phyloP scores from a whole-genome alignment of 2,888 invertebrate genomes.

The Arrhopalites spinosus region DNA sequence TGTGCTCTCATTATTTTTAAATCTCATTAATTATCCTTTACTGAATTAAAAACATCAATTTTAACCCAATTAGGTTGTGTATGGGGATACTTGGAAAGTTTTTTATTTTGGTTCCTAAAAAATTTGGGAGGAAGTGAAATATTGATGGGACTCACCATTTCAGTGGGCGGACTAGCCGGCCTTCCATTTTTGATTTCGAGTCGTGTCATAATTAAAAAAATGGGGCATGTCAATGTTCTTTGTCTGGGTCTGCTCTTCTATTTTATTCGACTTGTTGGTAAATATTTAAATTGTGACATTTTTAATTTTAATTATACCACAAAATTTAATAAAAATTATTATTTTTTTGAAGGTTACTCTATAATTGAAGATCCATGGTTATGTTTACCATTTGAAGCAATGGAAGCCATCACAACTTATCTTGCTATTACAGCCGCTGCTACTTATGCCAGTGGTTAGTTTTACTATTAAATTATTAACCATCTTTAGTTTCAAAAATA shows the following conservation, averaged over 20 bases:
- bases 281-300: slow-evolving; percentile 49
- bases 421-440: slow-evolving; percentile 77
- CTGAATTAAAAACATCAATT: no score
- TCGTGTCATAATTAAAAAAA: slow-evolving; percentile 71
- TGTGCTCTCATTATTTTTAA: not conserved
- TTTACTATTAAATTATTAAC: no score
- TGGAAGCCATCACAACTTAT: slow-evolving; percentile 66
- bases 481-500: no score
- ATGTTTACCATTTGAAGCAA: slow-evolving; percentile 74
- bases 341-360: slow-evolving; percentile 69
- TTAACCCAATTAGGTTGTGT: slow-evolving; percentile 67
- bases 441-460: slow-evolving; percentile 66
- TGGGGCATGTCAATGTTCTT: slow-evolving; percentile 77
- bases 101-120: slow-evolving; percentile 78
- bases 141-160: slow-evolving; percentile 80
- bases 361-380: slow-evolving; percentile 77
- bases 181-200: slow-evolving; percentile 75
- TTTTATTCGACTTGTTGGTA: slow-evolving; percentile 72
- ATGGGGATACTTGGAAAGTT: slow-evolving; percentile 81
- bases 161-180: slow-evolving; percentile 75
- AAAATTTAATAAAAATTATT: no score
- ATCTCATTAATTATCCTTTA: slow-evolving; percentile 4
- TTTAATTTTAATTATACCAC: not conserved
- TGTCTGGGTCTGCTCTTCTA: slow-evolving; percentile 79
- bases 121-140: slow-evolving; percentile 67